A percentile compares a stretch with the other conserved stretches of the same genome.
phyloP scores from a whole-genome alignment of 2,113 vertebrate species.

The Apteryx owenii region DNA sequence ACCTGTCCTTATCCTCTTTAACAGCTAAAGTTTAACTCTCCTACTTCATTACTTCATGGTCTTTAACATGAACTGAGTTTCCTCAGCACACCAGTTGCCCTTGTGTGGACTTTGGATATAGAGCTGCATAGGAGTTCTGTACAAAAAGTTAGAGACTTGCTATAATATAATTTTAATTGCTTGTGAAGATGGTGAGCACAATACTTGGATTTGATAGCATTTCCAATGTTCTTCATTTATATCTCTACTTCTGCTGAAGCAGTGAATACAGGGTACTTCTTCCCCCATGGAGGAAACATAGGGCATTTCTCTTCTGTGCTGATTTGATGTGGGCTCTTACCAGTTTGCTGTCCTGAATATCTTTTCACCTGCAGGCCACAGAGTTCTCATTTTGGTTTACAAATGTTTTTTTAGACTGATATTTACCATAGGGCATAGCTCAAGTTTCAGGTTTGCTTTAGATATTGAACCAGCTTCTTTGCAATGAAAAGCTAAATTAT shows the following conservation, averaged over 20 bases:
- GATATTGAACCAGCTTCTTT: neutral
- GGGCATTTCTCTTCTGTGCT: neutral
- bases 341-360: neutral
- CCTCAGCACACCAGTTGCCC: neutral
- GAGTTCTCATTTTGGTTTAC: neutral
- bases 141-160: neutral
- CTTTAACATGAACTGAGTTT: neutral
- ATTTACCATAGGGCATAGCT: neutral
- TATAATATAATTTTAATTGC: neutral
- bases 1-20: neutral
- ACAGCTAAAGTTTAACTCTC: neutral
- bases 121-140: neutral
- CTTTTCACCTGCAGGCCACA: neutral
- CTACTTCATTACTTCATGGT: neutral
- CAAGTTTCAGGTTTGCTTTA: neutral
- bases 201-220: neutral
- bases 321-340: neutral
- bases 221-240: neutral
- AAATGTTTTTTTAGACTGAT: neutral
- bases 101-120: neutral
- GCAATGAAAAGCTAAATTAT: neutral
- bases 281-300: neutral
- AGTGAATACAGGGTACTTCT: neutral
- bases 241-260: neutral
- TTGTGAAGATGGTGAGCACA: neutral